Evolutionary conservation across 1,140 invertebrate species (phyloP).

Genomic region (Reticulitermes speratus): DNA sequence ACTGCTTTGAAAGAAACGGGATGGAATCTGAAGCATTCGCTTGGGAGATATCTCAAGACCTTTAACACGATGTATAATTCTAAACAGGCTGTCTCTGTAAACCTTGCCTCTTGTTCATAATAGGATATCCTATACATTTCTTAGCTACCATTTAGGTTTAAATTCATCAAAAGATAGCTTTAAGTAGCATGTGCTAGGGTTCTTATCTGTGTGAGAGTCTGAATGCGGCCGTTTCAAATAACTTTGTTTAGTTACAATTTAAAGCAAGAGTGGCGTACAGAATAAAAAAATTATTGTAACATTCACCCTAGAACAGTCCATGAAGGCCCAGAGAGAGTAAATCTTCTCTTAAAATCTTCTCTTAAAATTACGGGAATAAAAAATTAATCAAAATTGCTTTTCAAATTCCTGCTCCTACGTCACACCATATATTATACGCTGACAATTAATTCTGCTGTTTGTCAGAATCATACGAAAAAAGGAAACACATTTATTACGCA

Average conservation of each 20-base stretch:
- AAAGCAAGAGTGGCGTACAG: not conserved
- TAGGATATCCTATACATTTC: not conserved
- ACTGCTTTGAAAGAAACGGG: not conserved
- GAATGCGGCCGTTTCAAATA: not conserved
- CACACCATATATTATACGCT: too few species aligned
- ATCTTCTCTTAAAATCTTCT: too few species aligned
- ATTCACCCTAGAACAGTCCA: too few species aligned
- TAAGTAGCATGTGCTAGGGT: not conserved
- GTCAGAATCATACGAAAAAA: too few species aligned
- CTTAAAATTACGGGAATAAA: too few species aligned
- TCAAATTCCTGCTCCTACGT: too few species aligned
- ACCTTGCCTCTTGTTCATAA: not conserved
- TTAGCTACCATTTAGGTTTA: not conserved
- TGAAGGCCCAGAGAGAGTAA: too few species aligned
- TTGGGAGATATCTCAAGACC: not conserved
- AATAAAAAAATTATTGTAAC: too few species aligned
- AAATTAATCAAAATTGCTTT: too few species aligned
- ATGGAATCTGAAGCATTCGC: not conserved
- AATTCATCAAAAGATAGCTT: not conserved
- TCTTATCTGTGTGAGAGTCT: not conserved
- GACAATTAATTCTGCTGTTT: too few species aligned
- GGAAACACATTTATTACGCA: too few species aligned
- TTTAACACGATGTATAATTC: not conserved
- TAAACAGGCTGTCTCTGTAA: not conserved
- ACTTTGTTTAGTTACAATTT: not conserved